phyloP scores from a whole-genome alignment of 2,113 vertebrate species.

The Rhombomys opimus region DNA sequence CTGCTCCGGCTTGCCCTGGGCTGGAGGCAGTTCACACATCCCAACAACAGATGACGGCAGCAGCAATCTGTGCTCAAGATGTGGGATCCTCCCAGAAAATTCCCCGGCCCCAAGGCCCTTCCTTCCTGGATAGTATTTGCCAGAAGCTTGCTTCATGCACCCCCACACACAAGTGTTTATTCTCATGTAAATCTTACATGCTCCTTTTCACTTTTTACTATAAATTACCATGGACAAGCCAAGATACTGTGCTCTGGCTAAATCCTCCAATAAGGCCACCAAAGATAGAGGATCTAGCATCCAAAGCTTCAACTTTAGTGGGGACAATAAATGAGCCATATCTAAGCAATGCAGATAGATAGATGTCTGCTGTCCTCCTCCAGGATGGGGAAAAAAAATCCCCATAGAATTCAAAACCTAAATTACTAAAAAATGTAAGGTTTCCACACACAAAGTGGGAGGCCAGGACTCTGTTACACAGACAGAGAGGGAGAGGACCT shows the following conservation, averaged over 20 bases:
- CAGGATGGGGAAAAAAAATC: not conserved
- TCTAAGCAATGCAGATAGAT: not conserved
- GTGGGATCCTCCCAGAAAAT: not conserved
- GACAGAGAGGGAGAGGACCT: not conserved
- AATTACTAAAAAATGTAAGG: not conserved
- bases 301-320: not conserved
- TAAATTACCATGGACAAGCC: not conserved
- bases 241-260: not conserved
- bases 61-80: slow-evolving; percentile 14
- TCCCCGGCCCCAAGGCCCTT: not conserved
- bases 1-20: not conserved
- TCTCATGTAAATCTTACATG: not conserved
- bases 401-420: not conserved
- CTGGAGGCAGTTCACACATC: not conserved
- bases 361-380: not conserved
- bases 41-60: not conserved
- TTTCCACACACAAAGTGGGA: not conserved
- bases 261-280: not conserved
- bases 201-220: not conserved
- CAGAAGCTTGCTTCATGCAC: not conserved
- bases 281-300: not conserved
- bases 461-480: not conserved
- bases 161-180: slow-evolving; percentile 16
- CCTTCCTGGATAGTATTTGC: slow-evolving; percentile 29
- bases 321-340: not conserved